phyloP scores from a whole-genome alignment of 2,797 vertebrate genomes.

The Cossypha niveicapilla region DNA sequence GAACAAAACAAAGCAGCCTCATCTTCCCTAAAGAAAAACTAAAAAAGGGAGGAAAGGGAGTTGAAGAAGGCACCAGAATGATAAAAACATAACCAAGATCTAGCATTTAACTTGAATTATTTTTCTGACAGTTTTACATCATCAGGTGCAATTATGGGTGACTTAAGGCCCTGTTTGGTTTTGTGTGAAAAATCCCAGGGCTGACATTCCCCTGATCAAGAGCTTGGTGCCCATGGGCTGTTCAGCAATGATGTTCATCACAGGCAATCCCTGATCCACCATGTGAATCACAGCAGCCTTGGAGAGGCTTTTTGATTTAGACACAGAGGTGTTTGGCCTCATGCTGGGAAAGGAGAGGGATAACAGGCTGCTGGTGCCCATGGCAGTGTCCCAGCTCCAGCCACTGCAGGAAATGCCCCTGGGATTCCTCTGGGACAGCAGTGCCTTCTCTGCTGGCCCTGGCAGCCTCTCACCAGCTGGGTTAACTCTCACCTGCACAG shows the following conservation, averaged over 20 bases:
- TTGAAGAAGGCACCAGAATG: neutral
- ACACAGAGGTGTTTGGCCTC: neutral
- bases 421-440: neutral
- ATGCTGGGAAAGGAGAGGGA: neutral
- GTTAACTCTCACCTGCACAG: neutral
- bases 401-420: neutral
- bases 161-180: neutral
- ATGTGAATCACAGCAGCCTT: neutral
- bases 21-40: neutral
- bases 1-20: neutral
- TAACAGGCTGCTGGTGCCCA: rapidly evolving
- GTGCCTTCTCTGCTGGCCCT: neutral
- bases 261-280: neutral
- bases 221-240: neutral
- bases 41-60: rapidly evolving
- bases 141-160: neutral
- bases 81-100: neutral
- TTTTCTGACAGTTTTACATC: neutral
- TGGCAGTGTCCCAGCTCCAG: neutral
- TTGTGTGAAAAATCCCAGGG: neutral
- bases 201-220: neutral
- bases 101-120: neutral
- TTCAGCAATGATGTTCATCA: neutral
- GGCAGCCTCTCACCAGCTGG: rapidly evolving
- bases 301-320: neutral